These are phyloP conservation scores for Corythornis madagascariensis DNA, from an alignment of 2,113 vertebrate genomes.

Conservation along the genomic window DNA sequence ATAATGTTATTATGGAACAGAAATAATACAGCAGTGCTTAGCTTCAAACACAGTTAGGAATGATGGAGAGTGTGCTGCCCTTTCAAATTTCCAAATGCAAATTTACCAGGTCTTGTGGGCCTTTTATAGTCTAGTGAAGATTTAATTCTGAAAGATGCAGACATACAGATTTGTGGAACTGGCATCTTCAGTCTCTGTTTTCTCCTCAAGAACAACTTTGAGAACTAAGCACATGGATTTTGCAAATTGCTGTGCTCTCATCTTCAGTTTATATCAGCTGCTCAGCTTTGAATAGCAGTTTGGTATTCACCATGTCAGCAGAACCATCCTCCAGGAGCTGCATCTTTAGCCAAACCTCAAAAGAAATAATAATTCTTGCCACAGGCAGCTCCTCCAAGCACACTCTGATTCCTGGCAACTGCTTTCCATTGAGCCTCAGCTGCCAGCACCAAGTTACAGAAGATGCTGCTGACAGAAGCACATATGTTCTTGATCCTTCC, in stretches of 20 bases:
- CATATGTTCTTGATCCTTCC: not conserved
- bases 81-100: not conserved
- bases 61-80: not conserved
- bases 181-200: not conserved
- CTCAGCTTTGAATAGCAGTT: not conserved
- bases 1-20: not conserved
- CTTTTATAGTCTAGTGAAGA: not conserved
- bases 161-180: not conserved
- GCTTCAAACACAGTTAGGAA: not conserved
- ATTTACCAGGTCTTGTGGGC: not conserved
- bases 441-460: not conserved
- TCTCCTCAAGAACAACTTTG: not conserved
- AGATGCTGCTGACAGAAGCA: not conserved
- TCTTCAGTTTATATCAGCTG: constrained; percentile 28
- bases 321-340: not conserved
- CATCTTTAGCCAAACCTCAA: not conserved
- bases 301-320: not conserved
- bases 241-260: not conserved
- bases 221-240: not conserved
- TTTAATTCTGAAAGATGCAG: not conserved
- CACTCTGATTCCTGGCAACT: not conserved
- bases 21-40: not conserved
- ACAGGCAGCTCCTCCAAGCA: not conserved
- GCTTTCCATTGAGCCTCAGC: not conserved
- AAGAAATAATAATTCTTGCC: constrained; percentile 11